These are phyloP conservation scores for Tenthredo mesomela DNA, from an alignment of 2,888 invertebrate species.

Conservation along the genomic window DNA sequence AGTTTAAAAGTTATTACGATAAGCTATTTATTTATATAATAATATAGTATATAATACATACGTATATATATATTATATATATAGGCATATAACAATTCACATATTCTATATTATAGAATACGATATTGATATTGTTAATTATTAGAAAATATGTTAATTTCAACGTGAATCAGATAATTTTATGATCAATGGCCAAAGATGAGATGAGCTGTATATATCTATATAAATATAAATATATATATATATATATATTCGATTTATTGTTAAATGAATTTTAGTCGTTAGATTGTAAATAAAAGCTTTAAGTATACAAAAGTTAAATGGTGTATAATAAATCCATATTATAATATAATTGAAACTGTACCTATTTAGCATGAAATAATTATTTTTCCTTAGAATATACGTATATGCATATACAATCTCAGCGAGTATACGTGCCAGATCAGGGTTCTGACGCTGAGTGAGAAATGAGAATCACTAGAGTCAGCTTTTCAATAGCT, in stretches of 20 bases:
- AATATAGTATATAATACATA: background rate
- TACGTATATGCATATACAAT: background rate
- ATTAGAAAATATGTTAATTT: slow-evolving; percentile 45
- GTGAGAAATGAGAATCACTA: slow-evolving; percentile 48
- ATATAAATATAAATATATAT: slow-evolving; percentile 46
- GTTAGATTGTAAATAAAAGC: slow-evolving; percentile 76
- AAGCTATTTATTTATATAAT: background rate
- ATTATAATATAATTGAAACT: slow-evolving; percentile 2
- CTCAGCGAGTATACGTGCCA: background rate
- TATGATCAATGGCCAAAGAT: slow-evolving; percentile 71
- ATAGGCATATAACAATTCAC: background rate
- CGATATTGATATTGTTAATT: slow-evolving; percentile 41
- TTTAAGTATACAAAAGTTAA: slow-evolving; percentile 66
- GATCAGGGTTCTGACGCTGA: slow-evolving; percentile 25
- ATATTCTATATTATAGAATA: slow-evolving; percentile 30
- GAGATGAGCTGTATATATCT: slow-evolving; percentile 47
- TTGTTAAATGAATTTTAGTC: slow-evolving; percentile 72
- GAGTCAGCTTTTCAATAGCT: slow-evolving; percentile 46
- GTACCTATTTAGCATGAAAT: background rate
- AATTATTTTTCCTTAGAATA: background rate
- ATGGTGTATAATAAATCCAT: slow-evolving; percentile 53
- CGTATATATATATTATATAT: too few species aligned
- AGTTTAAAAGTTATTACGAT: slow-evolving; percentile 14
- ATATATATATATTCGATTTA: slow-evolving; percentile 65
- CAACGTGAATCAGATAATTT: slow-evolving; percentile 68